These are phyloP conservation scores for Dysidea cf. avara DNA, from an alignment of 37 sponge, comb jelly and placozoan species.

Conservation along the genomic window DNA sequence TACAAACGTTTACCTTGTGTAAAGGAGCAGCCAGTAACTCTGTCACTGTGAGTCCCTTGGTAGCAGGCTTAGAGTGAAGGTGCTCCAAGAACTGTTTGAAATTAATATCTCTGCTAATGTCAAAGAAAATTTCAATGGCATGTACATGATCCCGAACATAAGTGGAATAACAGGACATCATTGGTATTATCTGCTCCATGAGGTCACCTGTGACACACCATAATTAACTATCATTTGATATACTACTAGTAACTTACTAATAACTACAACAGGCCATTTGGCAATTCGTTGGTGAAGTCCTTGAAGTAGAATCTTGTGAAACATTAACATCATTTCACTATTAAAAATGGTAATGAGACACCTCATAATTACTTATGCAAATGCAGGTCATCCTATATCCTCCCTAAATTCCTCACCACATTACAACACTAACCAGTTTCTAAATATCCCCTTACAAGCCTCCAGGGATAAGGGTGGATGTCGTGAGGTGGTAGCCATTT, in stretches of 20 bases:
- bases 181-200: conserved; percentile 51
- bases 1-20: no score
- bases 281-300: conserved; percentile 57
- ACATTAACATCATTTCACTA: conserved; percentile 52
- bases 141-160: conserved; percentile 48
- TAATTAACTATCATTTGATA: no score
- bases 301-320: conserved; percentile 67
- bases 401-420: no score
- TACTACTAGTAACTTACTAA: conserved; percentile 54
- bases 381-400: no score
- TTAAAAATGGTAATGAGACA: no score
- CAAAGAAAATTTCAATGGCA: conserved; percentile 29
- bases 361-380: no score
- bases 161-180: conserved; percentile 52
- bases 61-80: conserved; percentile 7
- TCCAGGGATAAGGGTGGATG: conserved; percentile 62
- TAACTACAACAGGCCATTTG: conserved; percentile 71
- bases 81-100: conserved; percentile 40
- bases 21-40: conserved; percentile 40
- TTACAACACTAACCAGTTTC: conserved; percentile 48
- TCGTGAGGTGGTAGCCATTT: conserved; percentile 56
- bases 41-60: conserved; percentile 28
- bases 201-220: conserved; percentile 51
- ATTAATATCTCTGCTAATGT: neutral
- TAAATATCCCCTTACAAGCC: conserved; percentile 53